Evolutionary conservation across 2,113 vertebrate species (phyloP).

Genomic region (Crotalus viridis): DNA sequence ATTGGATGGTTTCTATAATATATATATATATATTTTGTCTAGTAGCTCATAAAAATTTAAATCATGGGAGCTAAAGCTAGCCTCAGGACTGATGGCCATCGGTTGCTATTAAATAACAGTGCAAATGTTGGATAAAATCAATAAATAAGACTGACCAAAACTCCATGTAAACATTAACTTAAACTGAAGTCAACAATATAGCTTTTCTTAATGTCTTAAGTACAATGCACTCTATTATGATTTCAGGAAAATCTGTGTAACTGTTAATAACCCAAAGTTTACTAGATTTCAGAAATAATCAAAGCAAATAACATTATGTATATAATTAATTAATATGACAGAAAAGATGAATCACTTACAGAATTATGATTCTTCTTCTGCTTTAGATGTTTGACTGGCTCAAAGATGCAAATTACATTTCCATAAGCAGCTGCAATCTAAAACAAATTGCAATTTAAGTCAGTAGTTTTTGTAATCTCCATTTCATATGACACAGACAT

Average conservation of each 20-base stretch:
- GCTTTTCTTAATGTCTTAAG: not conserved
- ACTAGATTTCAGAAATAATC: not conserved
- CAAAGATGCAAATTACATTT: slow-evolving; percentile 89
- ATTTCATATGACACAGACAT: not conserved
- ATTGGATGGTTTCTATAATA: not conserved
- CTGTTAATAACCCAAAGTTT: not conserved
- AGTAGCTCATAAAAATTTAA: not conserved
- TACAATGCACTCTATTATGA: not conserved
- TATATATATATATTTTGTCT: not conserved
- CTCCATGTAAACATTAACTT: not conserved
- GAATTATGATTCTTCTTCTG: slow-evolving; percentile 71
- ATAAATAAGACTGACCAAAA: not conserved
- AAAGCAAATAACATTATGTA: slow-evolving; percentile 28
- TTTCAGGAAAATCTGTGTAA: not conserved
- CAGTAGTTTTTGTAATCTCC: not conserved
- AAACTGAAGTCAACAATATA: not conserved
- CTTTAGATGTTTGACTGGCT: slow-evolving; percentile 81
- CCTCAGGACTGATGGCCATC: not conserved
- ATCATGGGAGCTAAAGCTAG: not conserved
- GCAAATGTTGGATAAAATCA: not conserved
- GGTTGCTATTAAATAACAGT: not conserved
- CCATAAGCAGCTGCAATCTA: slow-evolving; percentile 98
- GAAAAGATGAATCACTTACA: slow-evolving; percentile 75
- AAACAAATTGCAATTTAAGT: slow-evolving; percentile 32
- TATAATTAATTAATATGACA: not conserved